Evolutionary conservation across 2,797 vertebrate genomes (phyloP).

Genomic region (Agapornis canus): DNA sequence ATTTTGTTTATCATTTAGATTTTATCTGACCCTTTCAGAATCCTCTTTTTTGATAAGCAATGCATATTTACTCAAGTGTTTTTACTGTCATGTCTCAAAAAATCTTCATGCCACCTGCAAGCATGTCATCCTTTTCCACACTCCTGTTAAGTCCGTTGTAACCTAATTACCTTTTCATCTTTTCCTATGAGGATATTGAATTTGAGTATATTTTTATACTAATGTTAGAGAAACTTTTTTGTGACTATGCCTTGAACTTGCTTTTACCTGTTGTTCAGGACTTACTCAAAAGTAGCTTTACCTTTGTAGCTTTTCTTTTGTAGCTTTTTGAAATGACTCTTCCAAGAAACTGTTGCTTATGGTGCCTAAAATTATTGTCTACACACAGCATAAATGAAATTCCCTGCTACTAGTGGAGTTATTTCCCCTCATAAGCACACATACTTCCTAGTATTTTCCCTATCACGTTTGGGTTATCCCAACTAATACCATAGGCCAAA

Average conservation of each 20-base stretch:
- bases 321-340: not conserved
- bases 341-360: not conserved
- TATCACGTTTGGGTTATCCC: not conserved
- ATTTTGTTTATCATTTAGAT: not conserved
- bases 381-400: not conserved
- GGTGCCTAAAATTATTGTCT: not conserved
- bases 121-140: not conserved
- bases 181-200: not conserved
- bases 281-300: not conserved
- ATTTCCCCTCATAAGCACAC: not conserved
- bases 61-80: not conserved
- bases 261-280: not conserved
- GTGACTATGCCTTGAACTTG: not conserved
- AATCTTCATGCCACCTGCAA: not conserved
- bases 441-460: not conserved
- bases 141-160: not conserved
- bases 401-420: not conserved
- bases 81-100: not conserved
- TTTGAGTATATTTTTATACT: not conserved
- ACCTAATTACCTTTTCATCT: not conserved
- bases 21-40: not conserved
- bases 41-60: not conserved
- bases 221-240: not conserved
- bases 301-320: not conserved
- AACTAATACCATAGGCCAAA: not conserved